phyloP scores from a whole-genome alignment of 2,888 invertebrate genomes.

The Melipona bicolor region DNA sequence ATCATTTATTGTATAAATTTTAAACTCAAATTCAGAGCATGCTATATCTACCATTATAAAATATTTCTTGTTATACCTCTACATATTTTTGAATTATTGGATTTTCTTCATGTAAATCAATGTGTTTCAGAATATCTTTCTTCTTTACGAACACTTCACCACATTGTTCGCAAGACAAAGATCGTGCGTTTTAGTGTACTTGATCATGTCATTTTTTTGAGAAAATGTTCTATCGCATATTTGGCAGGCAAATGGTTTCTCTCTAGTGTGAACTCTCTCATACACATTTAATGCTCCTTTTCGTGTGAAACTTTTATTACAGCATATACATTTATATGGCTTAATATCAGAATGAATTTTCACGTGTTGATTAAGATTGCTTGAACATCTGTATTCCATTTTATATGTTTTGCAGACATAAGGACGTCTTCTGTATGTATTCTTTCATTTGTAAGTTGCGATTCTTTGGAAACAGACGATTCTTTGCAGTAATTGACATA shows the following conservation, averaged over 20 bases:
- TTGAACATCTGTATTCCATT: constrained; percentile 79
- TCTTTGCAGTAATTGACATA: constrained; percentile 83
- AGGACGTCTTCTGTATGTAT: constrained; percentile 82
- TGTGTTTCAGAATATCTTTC: constrained; percentile 66
- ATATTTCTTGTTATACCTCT: constrained; percentile 18
- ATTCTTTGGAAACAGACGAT: constrained; percentile 82
- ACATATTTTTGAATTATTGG: constrained; percentile 61
- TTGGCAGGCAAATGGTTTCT: constrained; percentile 77
- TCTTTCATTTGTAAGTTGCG: constrained; percentile 82
- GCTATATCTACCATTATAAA: constrained; percentile 22
- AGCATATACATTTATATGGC: constrained; percentile 75
- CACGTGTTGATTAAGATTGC: constrained; percentile 79
- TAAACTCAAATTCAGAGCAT: constrained; percentile 31
- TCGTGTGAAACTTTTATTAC: constrained; percentile 77
- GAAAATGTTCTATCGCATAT: constrained; percentile 76
- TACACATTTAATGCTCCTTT: constrained; percentile 77
- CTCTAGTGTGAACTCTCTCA: constrained; percentile 78
- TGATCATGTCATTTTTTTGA: constrained; percentile 80
- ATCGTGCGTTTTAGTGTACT: constrained; percentile 76
- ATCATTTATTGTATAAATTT: not conserved
- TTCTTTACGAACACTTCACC: constrained; percentile 61
- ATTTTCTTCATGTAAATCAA: constrained; percentile 45
- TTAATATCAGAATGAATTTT: constrained; percentile 75
- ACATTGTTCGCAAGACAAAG: constrained; percentile 64
- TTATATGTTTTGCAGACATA: constrained; percentile 78